Conservation (phyloP, 2,113 vertebrate species). For the Formicarius rufipectus region DNA sequence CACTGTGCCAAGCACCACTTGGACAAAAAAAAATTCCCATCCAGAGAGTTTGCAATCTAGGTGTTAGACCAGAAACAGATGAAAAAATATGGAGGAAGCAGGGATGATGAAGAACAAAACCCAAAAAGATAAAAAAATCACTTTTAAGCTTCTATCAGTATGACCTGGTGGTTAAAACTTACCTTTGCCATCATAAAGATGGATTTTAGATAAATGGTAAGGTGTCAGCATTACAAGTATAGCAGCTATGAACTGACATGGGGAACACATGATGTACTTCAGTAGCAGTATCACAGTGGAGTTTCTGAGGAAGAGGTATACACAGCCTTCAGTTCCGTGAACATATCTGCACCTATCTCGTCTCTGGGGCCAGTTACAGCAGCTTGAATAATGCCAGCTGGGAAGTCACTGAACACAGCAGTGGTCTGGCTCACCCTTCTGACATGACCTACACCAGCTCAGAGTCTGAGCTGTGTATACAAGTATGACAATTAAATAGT, state of each 20-base stretch:
- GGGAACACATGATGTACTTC: background rate
- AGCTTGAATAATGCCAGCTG: background rate
- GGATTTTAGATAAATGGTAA: background rate
- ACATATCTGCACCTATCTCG: background rate
- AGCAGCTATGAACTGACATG: background rate
- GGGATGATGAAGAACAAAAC: background rate
- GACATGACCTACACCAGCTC: background rate
- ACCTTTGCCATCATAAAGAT: background rate
- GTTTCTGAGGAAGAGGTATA: background rate
- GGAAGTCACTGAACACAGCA: background rate
- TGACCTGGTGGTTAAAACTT: background rate
- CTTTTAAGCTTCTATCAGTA: background rate
- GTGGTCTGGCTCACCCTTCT: background rate
- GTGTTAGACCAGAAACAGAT: background rate
- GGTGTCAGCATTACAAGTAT: background rate
- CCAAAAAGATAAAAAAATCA: background rate
- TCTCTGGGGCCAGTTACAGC: background rate
- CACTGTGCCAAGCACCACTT: background rate
- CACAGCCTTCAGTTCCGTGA: background rate
- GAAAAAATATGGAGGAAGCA: background rate
- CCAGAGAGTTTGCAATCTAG: background rate
- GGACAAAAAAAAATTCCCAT: background rate
- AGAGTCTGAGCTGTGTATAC: background rate
- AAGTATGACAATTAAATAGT: background rate
- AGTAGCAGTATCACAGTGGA: background rate